Conservation (phyloP, 2,888 invertebrate genomes). For the Phengaris alcon region DNA sequence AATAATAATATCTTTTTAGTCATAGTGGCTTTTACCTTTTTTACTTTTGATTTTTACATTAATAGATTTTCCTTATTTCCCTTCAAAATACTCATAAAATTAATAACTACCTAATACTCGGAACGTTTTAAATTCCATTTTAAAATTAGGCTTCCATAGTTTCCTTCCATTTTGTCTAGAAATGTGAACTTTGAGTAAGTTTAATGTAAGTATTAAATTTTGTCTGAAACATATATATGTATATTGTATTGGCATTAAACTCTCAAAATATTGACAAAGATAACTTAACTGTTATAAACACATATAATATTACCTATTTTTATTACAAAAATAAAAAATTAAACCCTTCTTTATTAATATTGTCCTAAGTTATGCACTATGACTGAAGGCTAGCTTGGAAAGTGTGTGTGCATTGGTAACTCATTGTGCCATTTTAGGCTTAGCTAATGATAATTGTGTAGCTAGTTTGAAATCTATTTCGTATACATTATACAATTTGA, state of each 20-base stretch:
- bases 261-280: not conserved
- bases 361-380: not conserved
- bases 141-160: constrained; percentile 24
- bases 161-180: constrained; percentile 27
- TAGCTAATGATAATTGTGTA: constrained; percentile 63
- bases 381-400: constrained; percentile 45
- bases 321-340: no score
- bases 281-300: not conserved
- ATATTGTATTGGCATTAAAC: not conserved
- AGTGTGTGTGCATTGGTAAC: constrained; percentile 55
- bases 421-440: constrained; percentile 67
- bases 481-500: constrained; percentile 41
- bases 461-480: constrained; percentile 60
- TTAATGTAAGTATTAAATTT: constrained; percentile 1
- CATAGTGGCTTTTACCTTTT: not conserved
- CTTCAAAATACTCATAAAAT: constrained; percentile 8
- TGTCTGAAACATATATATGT: no score
- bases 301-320: no score
- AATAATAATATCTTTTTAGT: not conserved
- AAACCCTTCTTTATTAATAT: not conserved
- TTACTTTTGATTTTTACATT: not conserved
- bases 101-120: not conserved
- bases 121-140: constrained; percentile 3
- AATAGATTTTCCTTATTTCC: not conserved
- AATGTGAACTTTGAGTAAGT: constrained; percentile 11